phyloP scores from a whole-genome alignment of 1,140 invertebrate species.

The Diuraphis noxia region DNA sequence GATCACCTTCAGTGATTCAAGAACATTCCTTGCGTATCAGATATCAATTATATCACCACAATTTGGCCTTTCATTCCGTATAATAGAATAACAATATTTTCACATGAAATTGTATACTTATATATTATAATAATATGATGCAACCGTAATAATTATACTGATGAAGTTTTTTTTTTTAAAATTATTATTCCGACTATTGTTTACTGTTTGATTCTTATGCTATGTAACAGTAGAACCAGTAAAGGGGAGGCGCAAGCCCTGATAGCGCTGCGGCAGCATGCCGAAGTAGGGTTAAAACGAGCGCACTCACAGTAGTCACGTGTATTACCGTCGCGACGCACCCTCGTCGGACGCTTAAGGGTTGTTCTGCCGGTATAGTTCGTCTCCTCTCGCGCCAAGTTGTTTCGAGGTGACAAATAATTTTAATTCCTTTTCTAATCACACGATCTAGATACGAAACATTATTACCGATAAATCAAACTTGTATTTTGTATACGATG shows the following conservation, averaged over 20 bases:
- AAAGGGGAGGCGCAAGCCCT: neutral
- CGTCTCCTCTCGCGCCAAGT: neutral
- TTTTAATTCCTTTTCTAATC: neutral
- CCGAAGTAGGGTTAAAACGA: no score
- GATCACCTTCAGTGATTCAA: no score
- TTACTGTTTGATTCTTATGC: neutral
- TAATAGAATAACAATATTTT: neutral
- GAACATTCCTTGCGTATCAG: neutral
- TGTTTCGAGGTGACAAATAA: neutral
- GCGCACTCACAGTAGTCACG: neutral
- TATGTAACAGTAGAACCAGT: neutral
- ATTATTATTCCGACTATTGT: neutral
- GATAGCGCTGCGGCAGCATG: neutral
- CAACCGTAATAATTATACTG: neutral
- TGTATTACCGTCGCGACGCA: neutral
- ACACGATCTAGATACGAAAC: no score
- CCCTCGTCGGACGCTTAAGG: neutral
- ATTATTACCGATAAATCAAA: neutral
- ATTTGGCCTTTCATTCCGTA: neutral
- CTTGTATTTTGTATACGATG: neutral
- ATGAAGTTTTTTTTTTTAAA: neutral
- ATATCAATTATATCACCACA: no score
- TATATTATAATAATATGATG: neutral
- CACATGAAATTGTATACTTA: neutral
- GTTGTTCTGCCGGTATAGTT: neutral